Base-by-base conservation (phyloP, 2,888 invertebrate species). In the Plagiodera versicolora region DNA sequence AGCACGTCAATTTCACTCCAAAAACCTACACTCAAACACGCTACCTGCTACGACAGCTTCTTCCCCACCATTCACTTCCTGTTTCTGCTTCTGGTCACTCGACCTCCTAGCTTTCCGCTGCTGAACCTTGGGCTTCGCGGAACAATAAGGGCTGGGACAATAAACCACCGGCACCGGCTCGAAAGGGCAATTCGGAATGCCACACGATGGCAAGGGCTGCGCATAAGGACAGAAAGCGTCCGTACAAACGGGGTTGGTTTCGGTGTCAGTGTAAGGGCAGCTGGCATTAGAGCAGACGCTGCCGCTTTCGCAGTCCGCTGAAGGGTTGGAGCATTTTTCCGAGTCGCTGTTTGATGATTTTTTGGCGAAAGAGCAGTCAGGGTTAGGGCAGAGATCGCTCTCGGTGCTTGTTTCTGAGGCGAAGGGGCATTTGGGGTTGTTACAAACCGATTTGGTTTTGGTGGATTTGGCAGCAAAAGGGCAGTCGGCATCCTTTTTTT, bases 211-310 rank as follows among this genome's bases (percentile, higher is more conserved):
- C 30, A 71, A 45, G 1, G 70, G 70, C 46, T 67, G 61, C 5
- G 58, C 47, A 48, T 68, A 72, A 6, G 72, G 72, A 48, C 74
- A 74, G 11, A 58, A 57, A 1, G 72, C 71, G 60, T 72, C 71
- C 16, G 60, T 59, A 47, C 73, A 73, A 6, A 64, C 39, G 16
- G 54, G 30, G n/a, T 58, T 58, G n/a, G 60, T 19, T 47, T 65
- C 45, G 11, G 17, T 20, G 8, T 16, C 44, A 16, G 56, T 63
- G 30, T 63, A 68, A 8, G 70, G 71, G 50, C 70, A 71, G 18
- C 63, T 65, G 1, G 68, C 68, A 46, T 66, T 64, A 16, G 46
- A 54, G 55, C 70, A 70, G 1, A 39, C 39, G 11, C 39, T 39
- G n/a, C 14, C 39, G 39, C 11, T 14, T 2, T 39, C 39, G 14